Conservation (phyloP, 1,140 invertebrate species). For the Papilio helenus region DNA sequence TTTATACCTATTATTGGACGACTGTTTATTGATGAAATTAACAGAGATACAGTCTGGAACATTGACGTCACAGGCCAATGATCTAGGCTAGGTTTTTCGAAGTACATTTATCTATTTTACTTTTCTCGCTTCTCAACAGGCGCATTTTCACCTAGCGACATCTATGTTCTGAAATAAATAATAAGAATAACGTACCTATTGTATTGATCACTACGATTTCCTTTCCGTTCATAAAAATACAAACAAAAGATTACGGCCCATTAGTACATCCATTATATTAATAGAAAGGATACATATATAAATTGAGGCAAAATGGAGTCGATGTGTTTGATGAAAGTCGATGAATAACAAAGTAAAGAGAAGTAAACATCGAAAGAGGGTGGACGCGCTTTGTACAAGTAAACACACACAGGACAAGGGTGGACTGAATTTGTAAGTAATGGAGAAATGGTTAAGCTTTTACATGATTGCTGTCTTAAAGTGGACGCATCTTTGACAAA, state of each 20-base stretch:
- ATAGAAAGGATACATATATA: background rate
- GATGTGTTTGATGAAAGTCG: background rate
- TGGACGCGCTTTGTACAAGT: slow-evolving; percentile 10
- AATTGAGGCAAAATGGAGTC: slow-evolving; percentile 13
- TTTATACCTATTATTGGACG: too few species aligned
- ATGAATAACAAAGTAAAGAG: background rate
- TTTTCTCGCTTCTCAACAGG: too few species aligned
- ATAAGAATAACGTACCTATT: background rate
- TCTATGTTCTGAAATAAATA: too few species aligned
- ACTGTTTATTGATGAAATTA: too few species aligned
- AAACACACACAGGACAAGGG: background rate
- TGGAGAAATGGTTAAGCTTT: background rate
- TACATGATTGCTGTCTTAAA: background rate
- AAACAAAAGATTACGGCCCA: background rate
- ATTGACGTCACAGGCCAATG: too few species aligned
- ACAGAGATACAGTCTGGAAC: too few species aligned
- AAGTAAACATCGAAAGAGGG: slow-evolving; percentile 6
- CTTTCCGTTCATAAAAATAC: background rate
- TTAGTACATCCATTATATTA: slow-evolving; percentile 6
- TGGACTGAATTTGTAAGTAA: background rate
- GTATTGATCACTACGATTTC: background rate
- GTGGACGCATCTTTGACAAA: too few species aligned
- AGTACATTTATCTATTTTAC: too few species aligned
- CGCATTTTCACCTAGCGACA: too few species aligned
- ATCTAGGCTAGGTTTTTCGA: too few species aligned